Base-by-base conservation (phyloP, 1,140 invertebrate genomes). In the Conus ventricosus region DNA sequence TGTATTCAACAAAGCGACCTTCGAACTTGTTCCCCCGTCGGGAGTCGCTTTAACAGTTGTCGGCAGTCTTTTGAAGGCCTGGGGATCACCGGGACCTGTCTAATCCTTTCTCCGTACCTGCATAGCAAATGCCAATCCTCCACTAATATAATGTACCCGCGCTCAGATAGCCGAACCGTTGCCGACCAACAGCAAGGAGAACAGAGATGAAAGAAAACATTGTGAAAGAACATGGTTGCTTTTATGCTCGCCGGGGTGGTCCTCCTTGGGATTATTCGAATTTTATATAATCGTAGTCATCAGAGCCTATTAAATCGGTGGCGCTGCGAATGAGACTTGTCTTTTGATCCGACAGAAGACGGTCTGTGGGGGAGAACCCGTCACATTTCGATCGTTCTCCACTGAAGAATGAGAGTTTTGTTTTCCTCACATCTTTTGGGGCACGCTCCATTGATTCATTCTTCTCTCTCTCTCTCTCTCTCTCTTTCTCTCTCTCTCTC, bases 201-300 rank as follows among this genome's bases (percentile, higher is more conserved):
- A 71, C 0, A 71, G 20, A n/a, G 67, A 71, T 71, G 67, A 71
- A 71, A 71, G 67, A 71, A 63, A 20, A 20, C 67, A 20, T 20
- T 71, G 67, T 71, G 67, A 71, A 71, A 71, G 67, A 71, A 71
- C 67, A 71, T 71, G 67, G 67, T 23, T 23, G 67, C 67, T 71
- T 10, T 71, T n/a, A 71, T 13, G 67, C 20, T 71, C 67, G 4
- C 67, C 67, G 23, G 67, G 67, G 67, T 71, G 67, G 67, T 71
- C 67, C 67, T 71, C 7, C 20, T 23, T 71, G 67, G 67, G 17
- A 71, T 71, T 71, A 71, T 71, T 6, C 11, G 67, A 23, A 71
- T 20, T 71, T 71, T 71, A 71, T 71, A 71, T 71, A 71, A 71
- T n/a, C 17, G 67, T 23, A 71, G 11, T 13, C 67, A 71, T 71